These are phyloP conservation scores for Callimorpha dominula DNA, from an alignment of 2,888 invertebrate species.

Conservation along the genomic window DNA sequence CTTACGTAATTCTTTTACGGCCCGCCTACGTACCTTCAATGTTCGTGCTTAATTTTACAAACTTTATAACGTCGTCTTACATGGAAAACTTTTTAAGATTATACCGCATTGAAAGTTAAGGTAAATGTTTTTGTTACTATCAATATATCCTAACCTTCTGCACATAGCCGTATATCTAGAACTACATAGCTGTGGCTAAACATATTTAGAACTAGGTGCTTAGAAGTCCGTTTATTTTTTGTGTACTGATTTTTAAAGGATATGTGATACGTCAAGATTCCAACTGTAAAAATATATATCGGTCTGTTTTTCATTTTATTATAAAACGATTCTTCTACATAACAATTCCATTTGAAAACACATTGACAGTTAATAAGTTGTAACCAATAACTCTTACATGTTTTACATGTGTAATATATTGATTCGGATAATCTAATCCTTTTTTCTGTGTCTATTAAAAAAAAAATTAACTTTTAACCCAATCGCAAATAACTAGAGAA, in stretches of 20 bases:
- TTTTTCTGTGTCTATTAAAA: background rate
- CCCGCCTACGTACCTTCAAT: slow-evolving; percentile 20
- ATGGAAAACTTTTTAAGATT: slow-evolving; percentile 30
- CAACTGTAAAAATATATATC: too few relatives aligned
- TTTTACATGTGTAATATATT: too few relatives aligned
- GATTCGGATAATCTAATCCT: background rate
- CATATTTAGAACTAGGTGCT: background rate
- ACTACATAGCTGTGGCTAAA: background rate
- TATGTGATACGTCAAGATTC: too few relatives aligned
- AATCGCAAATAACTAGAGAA: background rate
- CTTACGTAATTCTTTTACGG: slow-evolving; percentile 23
- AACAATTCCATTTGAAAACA: too few relatives aligned
- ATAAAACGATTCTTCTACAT: too few relatives aligned
- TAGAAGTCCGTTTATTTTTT: too few relatives aligned
- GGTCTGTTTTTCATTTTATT: too few relatives aligned
- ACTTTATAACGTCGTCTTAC: slow-evolving; percentile 24
- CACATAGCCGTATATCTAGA: background rate
- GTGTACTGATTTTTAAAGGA: too few relatives aligned
- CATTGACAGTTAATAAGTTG: too few relatives aligned
- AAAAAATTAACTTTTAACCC: background rate
- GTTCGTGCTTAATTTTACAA: slow-evolving; percentile 30
- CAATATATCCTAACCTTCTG: too few relatives aligned
- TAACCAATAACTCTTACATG: too few relatives aligned
- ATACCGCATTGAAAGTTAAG: slow-evolving; percentile 13
- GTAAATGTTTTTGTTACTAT: background rate